Base-by-base conservation (phyloP, 2,888 invertebrate species). In the Stenodema calcarata region DNA sequence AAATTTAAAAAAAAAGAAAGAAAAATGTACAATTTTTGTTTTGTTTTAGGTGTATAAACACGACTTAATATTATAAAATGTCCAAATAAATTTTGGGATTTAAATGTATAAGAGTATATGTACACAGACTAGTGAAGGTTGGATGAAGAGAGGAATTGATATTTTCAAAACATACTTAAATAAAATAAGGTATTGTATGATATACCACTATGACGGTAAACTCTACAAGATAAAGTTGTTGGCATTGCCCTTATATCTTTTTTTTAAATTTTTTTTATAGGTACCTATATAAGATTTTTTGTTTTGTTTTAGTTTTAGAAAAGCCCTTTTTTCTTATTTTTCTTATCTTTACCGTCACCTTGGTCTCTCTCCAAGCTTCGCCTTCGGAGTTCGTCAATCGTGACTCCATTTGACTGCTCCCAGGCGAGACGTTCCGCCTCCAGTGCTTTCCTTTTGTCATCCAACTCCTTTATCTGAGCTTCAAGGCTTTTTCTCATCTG, bases 341-440 rank as follows among this genome's bases (percentile, higher is more conserved):
- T 96, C 92, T 96, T 96, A 90, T 96, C 96, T 92, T 96, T 96
- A 90, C 96, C 96, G 91, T 96, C 96, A 90, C 96, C 94, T 94
- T 90, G 95, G 95, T 95, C 96, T 93, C 96, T 96, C 92, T 97
- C 97, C 90, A 97, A 93, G 90, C 96, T 96, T 91, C 96, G 94
- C 89, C 97, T 94, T 89, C 97, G 94, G 90, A 97, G 93, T 91
- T 97, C 97, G 91, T 97, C 97, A 89, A 97, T 94, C 91, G 96
- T 96, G 89, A 97, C 94, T 90, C 96, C 96, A 91, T 96, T 96
- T 87, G 95, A 94, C 90, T 96, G 95, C 92, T 99, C 98, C 98
- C 98, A 99, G 85, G 95, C 93, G 90, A 94, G 93, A 90, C 95
- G 96, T 91, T 99, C 99, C 87, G 94, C 93, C 90, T 96, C 96